These are phyloP conservation scores for Ceratosolen solmsi DNA, from an alignment of 1,140 invertebrate genomes.

Conservation along the genomic window DNA sequence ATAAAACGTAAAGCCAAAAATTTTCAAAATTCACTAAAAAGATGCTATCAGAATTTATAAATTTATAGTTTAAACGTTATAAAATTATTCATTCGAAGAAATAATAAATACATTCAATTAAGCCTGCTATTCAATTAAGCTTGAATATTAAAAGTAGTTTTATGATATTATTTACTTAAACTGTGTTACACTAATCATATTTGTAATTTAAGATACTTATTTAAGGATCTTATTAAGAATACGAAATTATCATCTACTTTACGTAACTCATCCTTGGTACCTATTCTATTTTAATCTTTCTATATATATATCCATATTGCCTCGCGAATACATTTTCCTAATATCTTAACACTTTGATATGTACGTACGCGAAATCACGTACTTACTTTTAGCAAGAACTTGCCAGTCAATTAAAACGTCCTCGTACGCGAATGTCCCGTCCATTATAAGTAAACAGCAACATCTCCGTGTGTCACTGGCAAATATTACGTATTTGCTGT, in stretches of 20 bases:
- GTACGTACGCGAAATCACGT: background rate
- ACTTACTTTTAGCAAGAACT: background rate
- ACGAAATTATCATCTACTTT: background rate
- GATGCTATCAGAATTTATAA: too few relatives aligned
- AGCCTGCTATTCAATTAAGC: too few relatives aligned
- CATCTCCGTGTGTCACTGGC: conserved; percentile 13
- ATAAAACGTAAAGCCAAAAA: too few relatives aligned
- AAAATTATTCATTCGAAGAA: too few relatives aligned
- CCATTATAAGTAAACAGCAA: conserved; percentile 22
- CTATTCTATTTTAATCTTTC: background rate
- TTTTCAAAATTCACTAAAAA: too few relatives aligned
- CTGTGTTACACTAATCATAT: too few relatives aligned
- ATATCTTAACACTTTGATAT: background rate
- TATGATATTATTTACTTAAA: too few relatives aligned
- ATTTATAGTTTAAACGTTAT: too few relatives aligned
- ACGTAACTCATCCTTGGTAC: background rate
- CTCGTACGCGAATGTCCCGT: background rate
- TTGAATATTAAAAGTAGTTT: too few relatives aligned
- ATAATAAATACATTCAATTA: too few relatives aligned
- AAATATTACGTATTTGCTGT: background rate
- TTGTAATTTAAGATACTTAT: too few relatives aligned
- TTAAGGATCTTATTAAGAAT: too few relatives aligned
- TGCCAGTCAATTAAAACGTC: conserved; percentile 20
- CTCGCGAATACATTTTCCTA: background rate
- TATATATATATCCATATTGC: background rate